Evolutionary conservation across 2,888 invertebrate genomes (phyloP).

Genomic region (Acronicta alni): DNA sequence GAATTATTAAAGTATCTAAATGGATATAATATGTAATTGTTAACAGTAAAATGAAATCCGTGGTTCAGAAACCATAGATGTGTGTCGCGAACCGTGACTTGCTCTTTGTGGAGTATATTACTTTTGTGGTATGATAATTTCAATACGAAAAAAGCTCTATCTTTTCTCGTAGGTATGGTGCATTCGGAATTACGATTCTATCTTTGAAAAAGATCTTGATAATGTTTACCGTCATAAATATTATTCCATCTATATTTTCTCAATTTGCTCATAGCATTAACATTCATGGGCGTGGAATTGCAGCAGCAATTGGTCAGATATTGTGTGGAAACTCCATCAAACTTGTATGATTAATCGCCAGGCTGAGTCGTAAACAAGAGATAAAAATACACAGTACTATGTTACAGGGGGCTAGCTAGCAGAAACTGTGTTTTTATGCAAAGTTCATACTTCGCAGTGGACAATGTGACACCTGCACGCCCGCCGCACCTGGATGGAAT

Average conservation of each 20-base stretch:
- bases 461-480: conserved; percentile 83
- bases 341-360: conserved; percentile 49
- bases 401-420: conserved; percentile 47
- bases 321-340: conserved; percentile 44
- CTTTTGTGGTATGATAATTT: background rate
- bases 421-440: conserved; percentile 79
- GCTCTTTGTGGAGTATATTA: background rate
- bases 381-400: conserved; percentile 52
- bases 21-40: too few species aligned
- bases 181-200: background rate
- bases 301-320: conserved; percentile 33
- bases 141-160: too few species aligned
- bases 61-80: background rate
- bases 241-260: conserved; percentile 6
- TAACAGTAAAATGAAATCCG: background rate
- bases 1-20: background rate
- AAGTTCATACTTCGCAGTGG: conserved; percentile 80
- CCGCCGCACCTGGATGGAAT: conserved; percentile 82
- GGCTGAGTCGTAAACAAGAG: conserved; percentile 44
- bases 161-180: too few species aligned
- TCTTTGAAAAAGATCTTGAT: background rate
- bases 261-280: conserved; percentile 13
- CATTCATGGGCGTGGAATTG: conserved; percentile 33
- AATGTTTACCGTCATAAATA: conserved; percentile 2
- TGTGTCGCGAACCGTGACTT: background rate